These are phyloP conservation scores for Andrena hattorfiana DNA, from an alignment of 2,888 invertebrate genomes.

Conservation along the genomic window DNA sequence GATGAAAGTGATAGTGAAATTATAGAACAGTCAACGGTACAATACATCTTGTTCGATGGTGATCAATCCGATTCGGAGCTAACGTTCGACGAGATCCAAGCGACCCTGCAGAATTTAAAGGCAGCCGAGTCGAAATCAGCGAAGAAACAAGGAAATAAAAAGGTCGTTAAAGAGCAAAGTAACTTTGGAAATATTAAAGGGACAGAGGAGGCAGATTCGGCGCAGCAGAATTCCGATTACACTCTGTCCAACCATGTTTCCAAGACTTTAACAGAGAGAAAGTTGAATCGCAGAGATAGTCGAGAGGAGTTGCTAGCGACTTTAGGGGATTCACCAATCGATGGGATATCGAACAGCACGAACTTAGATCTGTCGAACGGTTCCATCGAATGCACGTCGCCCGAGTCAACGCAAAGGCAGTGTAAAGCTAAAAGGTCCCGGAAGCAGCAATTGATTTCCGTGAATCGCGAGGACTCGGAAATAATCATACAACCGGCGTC, in stretches of 20 bases:
- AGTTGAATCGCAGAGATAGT: slow-evolving; percentile 49
- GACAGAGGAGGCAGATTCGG: slow-evolving; percentile 6
- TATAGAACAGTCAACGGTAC: slow-evolving; percentile 81
- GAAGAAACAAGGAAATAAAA: slow-evolving; percentile 38
- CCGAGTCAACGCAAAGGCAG: slow-evolving; percentile 43
- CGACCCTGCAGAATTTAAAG: slow-evolving; percentile 74
- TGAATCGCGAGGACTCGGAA: slow-evolving; percentile 83
- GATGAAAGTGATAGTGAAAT: slow-evolving; percentile 75
- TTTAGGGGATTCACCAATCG: slow-evolving; percentile 41
- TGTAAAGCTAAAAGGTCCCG: slow-evolving; percentile 79
- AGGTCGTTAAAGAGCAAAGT: slow-evolving; percentile 30
- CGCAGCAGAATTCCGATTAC: slow-evolving; percentile 18
- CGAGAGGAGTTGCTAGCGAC: slow-evolving; percentile 53
- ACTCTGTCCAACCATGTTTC: slow-evolving; percentile 22
- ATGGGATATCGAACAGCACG: slow-evolving; percentile 30
- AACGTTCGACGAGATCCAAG: slow-evolving; percentile 81
- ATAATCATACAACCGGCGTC: slow-evolving; percentile 83
- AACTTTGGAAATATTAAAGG: slow-evolving; percentile 32
- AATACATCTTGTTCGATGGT: slow-evolving; percentile 79
- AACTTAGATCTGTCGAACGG: slow-evolving; percentile 54
- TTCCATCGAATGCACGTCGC: slow-evolving; percentile 40
- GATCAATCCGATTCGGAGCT: slow-evolving; percentile 81
- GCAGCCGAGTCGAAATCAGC: slow-evolving; percentile 31
- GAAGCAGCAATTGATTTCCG: slow-evolving; percentile 82
- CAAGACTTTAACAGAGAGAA: slow-evolving; percentile 44